Evolutionary conservation across 2,888 invertebrate genomes (phyloP).

Genomic region (Drosophila atripex): DNA sequence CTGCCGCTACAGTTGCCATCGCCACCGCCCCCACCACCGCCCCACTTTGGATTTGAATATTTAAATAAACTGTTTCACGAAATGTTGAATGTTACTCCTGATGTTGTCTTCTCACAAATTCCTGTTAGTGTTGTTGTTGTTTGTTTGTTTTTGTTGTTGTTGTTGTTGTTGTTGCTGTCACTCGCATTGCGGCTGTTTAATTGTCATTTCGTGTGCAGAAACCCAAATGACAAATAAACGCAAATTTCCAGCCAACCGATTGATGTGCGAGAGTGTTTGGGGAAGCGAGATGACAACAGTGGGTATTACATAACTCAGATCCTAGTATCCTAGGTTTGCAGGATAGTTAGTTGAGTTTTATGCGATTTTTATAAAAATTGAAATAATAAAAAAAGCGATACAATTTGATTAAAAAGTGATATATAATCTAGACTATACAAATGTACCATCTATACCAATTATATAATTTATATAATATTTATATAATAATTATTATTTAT

Average conservation of each 20-base stretch:
- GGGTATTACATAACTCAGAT: neutral
- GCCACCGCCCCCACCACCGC: neutral
- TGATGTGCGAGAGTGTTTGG: conserved; percentile 22
- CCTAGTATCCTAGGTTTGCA: too few relatives aligned
- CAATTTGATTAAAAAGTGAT: too few relatives aligned
- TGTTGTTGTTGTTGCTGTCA: conserved; percentile 40
- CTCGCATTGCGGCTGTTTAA: conserved; percentile 58
- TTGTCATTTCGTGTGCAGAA: conserved; percentile 67
- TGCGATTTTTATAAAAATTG: too few relatives aligned
- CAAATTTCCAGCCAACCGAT: conserved; percentile 20
- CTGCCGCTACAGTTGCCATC: too few relatives aligned
- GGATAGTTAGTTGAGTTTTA: too few relatives aligned
- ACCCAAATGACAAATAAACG: conserved; percentile 59
- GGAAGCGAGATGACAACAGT: conserved; percentile 39
- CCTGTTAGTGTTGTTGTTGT: conserved; percentile 14
- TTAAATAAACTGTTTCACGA: conserved; percentile 33
- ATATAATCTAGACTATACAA: too few relatives aligned
- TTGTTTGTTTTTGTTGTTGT: too few relatives aligned
- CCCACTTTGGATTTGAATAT: conserved; percentile 23
- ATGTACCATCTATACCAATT: too few relatives aligned
- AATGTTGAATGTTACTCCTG: conserved; percentile 12
- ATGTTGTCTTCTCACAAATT: neutral
- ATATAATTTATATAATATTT: too few relatives aligned
- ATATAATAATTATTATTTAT: too few relatives aligned
- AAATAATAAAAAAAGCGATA: too few relatives aligned